Base-by-base conservation (phyloP, 2,113 vertebrate genomes). In the Suncus etruscus region DNA sequence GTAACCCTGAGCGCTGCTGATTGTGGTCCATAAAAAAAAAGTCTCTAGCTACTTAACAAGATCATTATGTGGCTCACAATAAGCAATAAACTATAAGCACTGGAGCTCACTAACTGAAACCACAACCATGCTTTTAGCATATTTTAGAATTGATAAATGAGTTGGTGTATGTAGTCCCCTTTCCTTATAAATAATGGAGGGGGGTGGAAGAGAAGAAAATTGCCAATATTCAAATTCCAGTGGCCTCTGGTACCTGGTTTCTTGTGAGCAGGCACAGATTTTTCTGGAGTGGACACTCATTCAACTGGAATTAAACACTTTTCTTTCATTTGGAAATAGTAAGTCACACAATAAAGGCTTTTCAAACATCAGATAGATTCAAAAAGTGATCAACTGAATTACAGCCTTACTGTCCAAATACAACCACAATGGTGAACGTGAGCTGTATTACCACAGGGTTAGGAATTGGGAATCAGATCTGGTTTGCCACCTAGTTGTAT, bases 301-400 rank as follows among this genome's bases (percentile, higher is more conserved):
- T 61, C 50, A 22, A 25, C 12, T 69, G 32, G 18, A 18, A 54
- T 11, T 9, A 83, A 78, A 32, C 6, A 8, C 29, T 11, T 69
- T 66, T 66, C 24, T 66, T 66, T 66, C 11, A 66, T 66, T 6
- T 39, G 24, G 4, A 11, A 70, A 58, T 16, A 39, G 4, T 11
- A 79, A 10, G 66, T 86, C 81, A 51, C 31, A 75, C 73, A 29
- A 50, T n/a, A 66, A 80, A 87, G 45, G 10, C 25, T 54, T 78
- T 54, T 83, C 24, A 72, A 68, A n/a, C 61, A 78, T 75, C 39
- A 75, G 73, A 25, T 50, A 80, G 61, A 20, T 86, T 83, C 32
- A 69, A 76, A 91, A 74, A 87, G 51, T 51, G 20, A 65, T 27
- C 47, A 87, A 93, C 65, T 70, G n/a, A 51, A 10, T 72, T 0